Evolutionary conservation across 2,113 vertebrate genomes (phyloP).

Genomic region (Egretta garzetta): DNA sequence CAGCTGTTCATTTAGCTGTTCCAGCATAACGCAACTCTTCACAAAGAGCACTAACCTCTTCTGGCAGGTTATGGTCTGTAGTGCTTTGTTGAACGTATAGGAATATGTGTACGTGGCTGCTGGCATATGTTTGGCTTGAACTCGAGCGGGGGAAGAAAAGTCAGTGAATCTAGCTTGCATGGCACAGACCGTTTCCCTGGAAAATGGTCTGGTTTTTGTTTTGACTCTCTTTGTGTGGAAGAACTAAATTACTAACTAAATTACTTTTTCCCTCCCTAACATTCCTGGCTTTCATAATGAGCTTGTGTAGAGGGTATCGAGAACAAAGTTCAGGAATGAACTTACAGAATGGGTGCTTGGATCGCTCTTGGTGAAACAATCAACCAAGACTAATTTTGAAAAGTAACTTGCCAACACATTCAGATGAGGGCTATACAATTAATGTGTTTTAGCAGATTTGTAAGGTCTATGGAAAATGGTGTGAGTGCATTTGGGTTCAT

Average conservation of each 20-base stretch:
- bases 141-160: background rate
- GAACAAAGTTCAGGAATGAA: background rate
- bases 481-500: accelerated
- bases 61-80: background rate
- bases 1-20: background rate
- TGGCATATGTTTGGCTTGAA: background rate
- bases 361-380: background rate
- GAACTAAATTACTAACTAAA: background rate
- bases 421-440: background rate
- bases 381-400: background rate
- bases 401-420: background rate
- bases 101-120: background rate
- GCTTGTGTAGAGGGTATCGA: background rate
- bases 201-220: background rate
- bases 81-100: background rate
- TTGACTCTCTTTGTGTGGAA: background rate
- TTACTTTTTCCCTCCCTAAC: background rate
- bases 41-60: background rate
- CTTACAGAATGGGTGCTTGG: background rate
- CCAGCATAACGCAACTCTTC: background rate
- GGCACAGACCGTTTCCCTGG: background rate
- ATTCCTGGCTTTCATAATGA: background rate
- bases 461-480: background rate
- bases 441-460: background rate
- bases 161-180: background rate